phyloP scores from a whole-genome alignment of 2,113 vertebrate genomes.

The Pipa parva region DNA sequence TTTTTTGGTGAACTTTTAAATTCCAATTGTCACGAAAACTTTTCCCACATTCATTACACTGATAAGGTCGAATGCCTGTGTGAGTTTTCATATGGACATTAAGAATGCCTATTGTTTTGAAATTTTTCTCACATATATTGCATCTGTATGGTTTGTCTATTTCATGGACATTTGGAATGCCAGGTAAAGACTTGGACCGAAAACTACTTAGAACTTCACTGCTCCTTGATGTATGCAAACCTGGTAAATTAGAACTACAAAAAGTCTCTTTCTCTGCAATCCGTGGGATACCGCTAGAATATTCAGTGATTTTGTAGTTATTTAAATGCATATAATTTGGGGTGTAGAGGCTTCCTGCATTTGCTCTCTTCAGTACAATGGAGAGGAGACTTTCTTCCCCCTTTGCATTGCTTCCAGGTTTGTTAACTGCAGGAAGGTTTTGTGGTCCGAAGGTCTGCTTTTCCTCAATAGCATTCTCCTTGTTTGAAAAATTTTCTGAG shows the following conservation, averaged over 20 bases:
- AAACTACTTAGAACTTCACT: neutral
- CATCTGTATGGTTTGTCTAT: slow-evolving; percentile 11
- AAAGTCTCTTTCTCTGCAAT: neutral
- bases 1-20: slow-evolving; percentile 33
- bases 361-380: slow-evolving; percentile 23
- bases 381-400: slow-evolving; percentile 26
- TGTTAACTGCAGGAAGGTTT: neutral
- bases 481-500: neutral
- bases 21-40: slow-evolving; percentile 32
- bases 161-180: neutral
- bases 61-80: slow-evolving; percentile 11
- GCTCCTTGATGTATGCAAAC: neutral
- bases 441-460: neutral
- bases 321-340: slow-evolving; percentile 10
- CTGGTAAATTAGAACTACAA: neutral
- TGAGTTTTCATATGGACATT: slow-evolving; percentile 25
- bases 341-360: neutral
- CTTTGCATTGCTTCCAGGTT: neutral
- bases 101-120: slow-evolving; percentile 14
- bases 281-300: neutral
- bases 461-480: neutral
- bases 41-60: slow-evolving; percentile 24
- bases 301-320: neutral
- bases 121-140: slow-evolving; percentile 4
- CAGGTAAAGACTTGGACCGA: neutral